A percentile compares a stretch with the other conserved stretches of the same genome.
Conservation (phyloP, 2,797 vertebrate species). For the Basileuterus tristriatus region DNA sequence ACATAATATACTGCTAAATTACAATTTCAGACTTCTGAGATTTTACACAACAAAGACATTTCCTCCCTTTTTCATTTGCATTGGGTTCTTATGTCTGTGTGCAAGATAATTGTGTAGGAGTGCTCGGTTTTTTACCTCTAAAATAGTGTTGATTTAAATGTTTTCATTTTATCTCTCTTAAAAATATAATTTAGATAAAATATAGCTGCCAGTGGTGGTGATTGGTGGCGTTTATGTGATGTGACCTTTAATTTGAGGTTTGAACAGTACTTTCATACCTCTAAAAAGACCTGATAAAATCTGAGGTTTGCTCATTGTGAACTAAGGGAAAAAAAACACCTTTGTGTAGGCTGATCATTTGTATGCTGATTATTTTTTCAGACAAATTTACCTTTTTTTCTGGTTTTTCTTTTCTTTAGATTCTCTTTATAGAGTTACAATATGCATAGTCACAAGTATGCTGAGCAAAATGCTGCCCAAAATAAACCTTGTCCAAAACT, state of each 20-base stretch:
- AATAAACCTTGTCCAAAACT: background rate
- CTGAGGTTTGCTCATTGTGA: background rate
- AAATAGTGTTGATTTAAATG: background rate
- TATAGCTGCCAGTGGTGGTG: background rate
- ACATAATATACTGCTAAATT: background rate
- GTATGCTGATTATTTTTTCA: background rate
- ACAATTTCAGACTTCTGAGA: background rate
- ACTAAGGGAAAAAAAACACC: background rate
- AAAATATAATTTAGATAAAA: background rate
- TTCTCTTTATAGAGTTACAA: background rate
- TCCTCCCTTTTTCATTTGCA: background rate
- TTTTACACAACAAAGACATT: background rate
- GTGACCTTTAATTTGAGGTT: background rate
- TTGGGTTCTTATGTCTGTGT: background rate
- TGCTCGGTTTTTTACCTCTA: background rate
- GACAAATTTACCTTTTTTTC: background rate
- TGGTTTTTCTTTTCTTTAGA: background rate
- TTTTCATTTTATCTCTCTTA: background rate
- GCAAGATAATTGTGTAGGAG: background rate
- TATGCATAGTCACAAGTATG: background rate
- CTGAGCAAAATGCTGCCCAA: background rate
- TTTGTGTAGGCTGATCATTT: background rate
- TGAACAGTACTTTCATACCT: background rate
- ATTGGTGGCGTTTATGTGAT: background rate
- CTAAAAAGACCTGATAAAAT: background rate